These are phyloP conservation scores for Procambarus clarkii DNA, from an alignment of 1,140 invertebrate genomes.

Conservation along the genomic window DNA sequence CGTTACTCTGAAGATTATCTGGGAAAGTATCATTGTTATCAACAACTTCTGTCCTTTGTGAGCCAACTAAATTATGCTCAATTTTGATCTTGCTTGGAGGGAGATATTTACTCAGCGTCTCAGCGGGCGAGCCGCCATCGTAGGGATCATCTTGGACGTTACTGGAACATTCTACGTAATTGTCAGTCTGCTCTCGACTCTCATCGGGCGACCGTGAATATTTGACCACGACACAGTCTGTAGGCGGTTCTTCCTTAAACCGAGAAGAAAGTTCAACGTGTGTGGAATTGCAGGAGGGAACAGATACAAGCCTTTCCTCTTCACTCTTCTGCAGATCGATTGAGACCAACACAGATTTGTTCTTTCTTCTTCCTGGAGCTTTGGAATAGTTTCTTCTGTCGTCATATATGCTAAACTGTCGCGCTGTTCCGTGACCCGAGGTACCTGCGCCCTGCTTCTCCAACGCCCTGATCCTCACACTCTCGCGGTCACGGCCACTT, in stretches of 20 bases:
- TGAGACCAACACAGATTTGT: neutral
- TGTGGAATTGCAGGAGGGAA: neutral
- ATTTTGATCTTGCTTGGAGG: neutral
- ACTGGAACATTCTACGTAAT: neutral
- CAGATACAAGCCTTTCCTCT: neutral
- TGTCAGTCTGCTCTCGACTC: neutral
- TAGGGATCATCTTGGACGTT: neutral
- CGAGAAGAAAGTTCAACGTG: neutral
- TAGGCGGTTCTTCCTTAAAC: neutral
- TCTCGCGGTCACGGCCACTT: neutral
- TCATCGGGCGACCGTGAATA: neutral
- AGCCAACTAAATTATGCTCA: neutral
- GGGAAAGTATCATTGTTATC: neutral
- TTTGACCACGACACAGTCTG: neutral
- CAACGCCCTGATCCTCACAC: neutral
- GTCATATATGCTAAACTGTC: constrained; percentile 11
- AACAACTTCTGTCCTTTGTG: neutral
- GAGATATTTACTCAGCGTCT: neutral
- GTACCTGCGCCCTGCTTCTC: neutral
- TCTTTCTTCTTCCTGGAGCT: neutral
- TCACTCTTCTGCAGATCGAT: neutral
- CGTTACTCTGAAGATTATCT: neutral
- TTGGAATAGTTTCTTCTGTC: constrained; percentile 19
- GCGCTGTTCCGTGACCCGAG: neutral
- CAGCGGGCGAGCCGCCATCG: too few species aligned